Evolutionary conservation across 2,797 vertebrate genomes (phyloP), one percentile per base, ranked within the genome.

Genomic region (Botia kubotai): DNA sequence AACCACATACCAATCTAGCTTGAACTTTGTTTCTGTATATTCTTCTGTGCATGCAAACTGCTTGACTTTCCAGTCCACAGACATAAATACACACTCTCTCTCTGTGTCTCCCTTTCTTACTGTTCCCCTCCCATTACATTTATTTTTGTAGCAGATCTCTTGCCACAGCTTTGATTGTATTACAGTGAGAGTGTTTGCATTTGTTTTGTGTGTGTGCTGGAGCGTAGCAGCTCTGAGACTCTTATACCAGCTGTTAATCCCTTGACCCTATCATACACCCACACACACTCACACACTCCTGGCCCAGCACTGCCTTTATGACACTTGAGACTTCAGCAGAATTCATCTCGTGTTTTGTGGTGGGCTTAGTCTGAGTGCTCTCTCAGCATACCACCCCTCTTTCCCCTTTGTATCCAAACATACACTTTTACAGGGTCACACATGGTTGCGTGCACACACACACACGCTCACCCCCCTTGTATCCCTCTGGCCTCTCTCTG

Each of bases 141-240:
- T 21, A 85, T 92, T 93, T 93, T 92, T 91, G 89, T 89, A 92
- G 91, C 89, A 68, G 63, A 88, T 90, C 79, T 88, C 89, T 87
- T 86, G 86, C 86, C 84, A 87, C 89, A 85, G 91, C 89, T 92
- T 92, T 93, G 90, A 90, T 92, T 93, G 89, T 92, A 90, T 91
- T 92, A 85, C 87, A 80, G 87, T 14, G 60, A 90, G 85, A 90
- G 87, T 93, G 90, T 91, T 91, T 91, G 90, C 90, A 86, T 88
- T 88, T 83, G 89, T 58, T 86, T 55, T 77, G 82, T 70, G 62
- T 58, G 82, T 80, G 68, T 79, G 43, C 43, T 46, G 43, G 10
- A 46, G 43, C 43, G 63, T 60, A 79, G 77, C 57, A 63, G 73
- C 75, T 19, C 33, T 17, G 77, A 78, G 72, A 57, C 68, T 83